phyloP scores from a whole-genome alignment of 2,797 vertebrate species.

The Microtus californicus region DNA sequence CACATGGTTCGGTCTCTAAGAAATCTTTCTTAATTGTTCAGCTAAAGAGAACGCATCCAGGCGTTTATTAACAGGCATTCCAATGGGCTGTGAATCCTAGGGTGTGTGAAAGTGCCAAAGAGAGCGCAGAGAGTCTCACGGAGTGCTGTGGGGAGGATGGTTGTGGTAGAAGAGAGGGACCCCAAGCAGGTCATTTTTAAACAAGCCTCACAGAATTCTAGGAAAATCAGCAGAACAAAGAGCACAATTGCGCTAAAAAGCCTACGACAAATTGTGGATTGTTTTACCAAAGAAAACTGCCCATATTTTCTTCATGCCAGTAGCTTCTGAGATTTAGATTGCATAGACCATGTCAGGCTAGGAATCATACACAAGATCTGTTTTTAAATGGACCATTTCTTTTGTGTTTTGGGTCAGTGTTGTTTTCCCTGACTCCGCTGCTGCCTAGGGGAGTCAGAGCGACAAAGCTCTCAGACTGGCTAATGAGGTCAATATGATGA shows the following conservation, averaged over 20 bases:
- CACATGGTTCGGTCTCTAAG: constrained; percentile 84
- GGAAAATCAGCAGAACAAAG: constrained; percentile 64
- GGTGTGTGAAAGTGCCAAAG: constrained; percentile 41
- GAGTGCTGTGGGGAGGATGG: neutral
- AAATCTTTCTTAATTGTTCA: constrained; percentile 86
- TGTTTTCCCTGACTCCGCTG: constrained; percentile 3
- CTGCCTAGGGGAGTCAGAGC: neutral
- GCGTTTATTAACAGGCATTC: constrained; percentile 78
- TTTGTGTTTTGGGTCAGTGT: constrained; percentile 58
- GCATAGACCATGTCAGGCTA: constrained; percentile 17
- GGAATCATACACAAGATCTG: constrained; percentile 48
- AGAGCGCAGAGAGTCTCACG: neutral
- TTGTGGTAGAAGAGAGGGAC: neutral
- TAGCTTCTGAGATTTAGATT: constrained; percentile 51
- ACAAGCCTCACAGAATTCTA: constrained; percentile 55
- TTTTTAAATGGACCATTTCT: constrained; percentile 63
- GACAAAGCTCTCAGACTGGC: neutral
- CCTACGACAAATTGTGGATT: constrained; percentile 18
- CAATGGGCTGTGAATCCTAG: constrained; percentile 71
- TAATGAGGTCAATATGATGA: neutral
- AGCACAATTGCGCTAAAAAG: constrained; percentile 61
- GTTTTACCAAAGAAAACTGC: constrained; percentile 57
- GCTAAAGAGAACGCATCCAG: constrained; percentile 75
- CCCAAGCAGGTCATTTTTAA: constrained; percentile 23
- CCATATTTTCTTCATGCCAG: constrained; percentile 64